A percentile compares a stretch with the other conserved stretches of the same genome.
Evolutionary conservation across 2,888 invertebrate genomes (phyloP).

Genomic region (Poecilobothrus nobilitatus): DNA sequence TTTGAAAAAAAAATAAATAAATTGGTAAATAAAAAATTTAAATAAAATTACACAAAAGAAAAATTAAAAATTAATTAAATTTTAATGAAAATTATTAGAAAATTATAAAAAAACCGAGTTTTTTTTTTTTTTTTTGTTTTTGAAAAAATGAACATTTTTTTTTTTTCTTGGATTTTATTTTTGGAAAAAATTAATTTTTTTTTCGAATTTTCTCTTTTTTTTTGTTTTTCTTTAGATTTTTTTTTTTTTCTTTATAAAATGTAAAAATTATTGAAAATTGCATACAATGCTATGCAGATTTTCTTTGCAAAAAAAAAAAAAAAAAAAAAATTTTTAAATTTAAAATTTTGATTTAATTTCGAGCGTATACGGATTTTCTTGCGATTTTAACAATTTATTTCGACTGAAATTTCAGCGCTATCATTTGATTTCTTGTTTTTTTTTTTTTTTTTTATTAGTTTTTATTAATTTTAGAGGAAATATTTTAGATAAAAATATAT

Average conservation of each 20-base stretch:
- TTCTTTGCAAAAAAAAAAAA: not conserved
- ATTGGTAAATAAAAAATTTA: slow-evolving; percentile 9
- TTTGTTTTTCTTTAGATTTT: too few relatives aligned
- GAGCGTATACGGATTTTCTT: not conserved
- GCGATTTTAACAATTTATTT: not conserved
- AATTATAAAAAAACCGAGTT: not conserved
- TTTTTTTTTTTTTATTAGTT: slow-evolving; percentile 7
- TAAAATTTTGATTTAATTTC: not conserved
- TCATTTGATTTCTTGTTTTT: slow-evolving; percentile 14
- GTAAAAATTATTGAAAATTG: too few relatives aligned
- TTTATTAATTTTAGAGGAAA: not conserved
- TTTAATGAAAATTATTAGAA: not conserved
- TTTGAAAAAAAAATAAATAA: not conserved
- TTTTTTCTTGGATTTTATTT: too few relatives aligned
- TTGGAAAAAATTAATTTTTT: too few relatives aligned
- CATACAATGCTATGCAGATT: too few relatives aligned
- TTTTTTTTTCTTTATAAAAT: too few relatives aligned
- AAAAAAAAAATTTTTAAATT: not conserved
- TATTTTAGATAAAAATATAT: not conserved
- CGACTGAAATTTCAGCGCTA: slow-evolving; percentile 17
- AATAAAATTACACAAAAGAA: not conserved
- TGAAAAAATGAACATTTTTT: too few relatives aligned
- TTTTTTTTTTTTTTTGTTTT: too few relatives aligned
- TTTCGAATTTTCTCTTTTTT: too few relatives aligned
- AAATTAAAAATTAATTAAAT: not conserved